Percentiles rank a stretch among this genome's conserved stretches.
Evolutionary conservation across 2,113 vertebrate species (phyloP).

Genomic region (Oceanites oceanicus): DNA sequence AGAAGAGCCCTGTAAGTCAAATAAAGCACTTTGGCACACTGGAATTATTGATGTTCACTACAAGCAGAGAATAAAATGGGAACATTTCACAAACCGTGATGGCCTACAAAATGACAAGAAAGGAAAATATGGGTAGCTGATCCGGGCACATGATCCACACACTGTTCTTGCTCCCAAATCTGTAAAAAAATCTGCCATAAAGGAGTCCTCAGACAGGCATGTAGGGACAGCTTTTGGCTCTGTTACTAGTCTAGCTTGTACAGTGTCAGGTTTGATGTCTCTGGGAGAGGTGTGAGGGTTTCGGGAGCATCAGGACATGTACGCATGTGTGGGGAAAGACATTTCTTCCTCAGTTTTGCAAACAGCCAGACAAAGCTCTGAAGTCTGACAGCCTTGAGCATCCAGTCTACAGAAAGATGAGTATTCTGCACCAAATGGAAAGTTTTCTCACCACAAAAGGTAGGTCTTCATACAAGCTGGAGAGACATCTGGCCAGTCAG

Average conservation of each 20-base stretch:
- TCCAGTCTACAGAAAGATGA: neutral
- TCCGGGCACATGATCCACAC: neutral
- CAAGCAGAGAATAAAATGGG: neutral
- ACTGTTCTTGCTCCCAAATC: neutral
- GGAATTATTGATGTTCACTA: neutral
- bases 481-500: neutral
- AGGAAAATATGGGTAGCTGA: neutral
- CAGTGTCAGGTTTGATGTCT: neutral
- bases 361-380: neutral
- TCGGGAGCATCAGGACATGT: neutral
- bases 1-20: neutral
- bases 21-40: neutral
- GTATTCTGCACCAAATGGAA: neutral
- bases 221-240: neutral
- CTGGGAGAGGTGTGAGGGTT: neutral
- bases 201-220: neutral
- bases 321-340: rapidly evolving
- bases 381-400: neutral
- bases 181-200: neutral
- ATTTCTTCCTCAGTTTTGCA: neutral
- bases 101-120: neutral
- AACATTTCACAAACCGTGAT: neutral
- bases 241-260: neutral
- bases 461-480: neutral
- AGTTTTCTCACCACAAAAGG: neutral